A percentile compares a stretch with the other conserved stretches of the same genome.
Conservation (phyloP, 2,888 invertebrate species). For the Keiferia lycopersicella region DNA sequence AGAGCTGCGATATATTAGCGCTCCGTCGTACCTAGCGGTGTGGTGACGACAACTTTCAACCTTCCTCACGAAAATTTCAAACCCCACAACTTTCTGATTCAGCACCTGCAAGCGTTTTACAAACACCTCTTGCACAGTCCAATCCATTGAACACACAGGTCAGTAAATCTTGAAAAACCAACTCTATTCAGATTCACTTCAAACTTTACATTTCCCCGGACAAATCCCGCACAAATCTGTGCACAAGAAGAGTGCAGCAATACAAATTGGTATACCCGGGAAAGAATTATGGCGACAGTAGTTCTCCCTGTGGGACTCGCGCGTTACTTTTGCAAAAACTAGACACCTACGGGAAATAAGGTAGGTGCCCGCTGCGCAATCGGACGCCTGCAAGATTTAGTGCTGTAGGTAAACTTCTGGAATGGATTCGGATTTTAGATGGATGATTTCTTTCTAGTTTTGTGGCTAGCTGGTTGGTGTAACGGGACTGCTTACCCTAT, state of each 20-base stretch:
- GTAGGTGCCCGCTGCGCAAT: not conserved
- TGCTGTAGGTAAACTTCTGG: not conserved
- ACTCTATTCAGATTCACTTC: constrained; percentile 12
- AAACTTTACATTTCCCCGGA: constrained; percentile 19
- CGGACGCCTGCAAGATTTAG: constrained; percentile 2
- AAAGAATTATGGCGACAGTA: constrained; percentile 15
- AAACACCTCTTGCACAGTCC: not conserved
- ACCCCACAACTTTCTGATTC: not conserved
- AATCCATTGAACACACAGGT: constrained; percentile 7
- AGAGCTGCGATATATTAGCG: no score
- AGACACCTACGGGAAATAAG: constrained; percentile 9
- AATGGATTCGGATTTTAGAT: not conserved
- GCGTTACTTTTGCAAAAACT: constrained; percentile 17
- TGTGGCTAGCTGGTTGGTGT: not conserved
- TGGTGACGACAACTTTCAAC: no score
- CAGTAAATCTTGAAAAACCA: constrained; percentile 34
- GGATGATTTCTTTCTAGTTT: constrained; percentile 26
- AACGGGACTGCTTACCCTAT: not conserved
- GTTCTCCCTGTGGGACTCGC: constrained; percentile 12
- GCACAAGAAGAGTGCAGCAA: constrained; percentile 13
- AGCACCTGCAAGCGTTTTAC: not conserved
- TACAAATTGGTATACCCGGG: constrained; percentile 16
- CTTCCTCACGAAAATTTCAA: no score
- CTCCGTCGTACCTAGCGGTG: no score
- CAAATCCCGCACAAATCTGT: constrained; percentile 17